Conservation (phyloP, 2,888 invertebrate genomes). For the Lasioglossum oenotherae region DNA sequence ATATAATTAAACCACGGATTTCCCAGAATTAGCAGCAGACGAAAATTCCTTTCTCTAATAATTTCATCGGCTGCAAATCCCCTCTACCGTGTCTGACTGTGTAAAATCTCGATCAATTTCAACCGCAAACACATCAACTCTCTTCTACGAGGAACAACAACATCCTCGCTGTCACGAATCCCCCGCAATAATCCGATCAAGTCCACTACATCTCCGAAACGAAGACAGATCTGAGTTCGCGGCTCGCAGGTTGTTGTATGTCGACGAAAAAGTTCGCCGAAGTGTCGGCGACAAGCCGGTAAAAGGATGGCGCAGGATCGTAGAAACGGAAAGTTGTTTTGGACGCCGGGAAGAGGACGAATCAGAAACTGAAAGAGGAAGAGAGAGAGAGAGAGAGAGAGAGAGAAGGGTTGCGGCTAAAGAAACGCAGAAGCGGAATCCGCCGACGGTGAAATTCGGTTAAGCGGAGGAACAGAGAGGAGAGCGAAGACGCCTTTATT, state of each 20-base stretch:
- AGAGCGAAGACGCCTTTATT: conserved; percentile 16
- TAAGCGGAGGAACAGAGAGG: conserved; percentile 55
- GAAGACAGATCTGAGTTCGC: neutral
- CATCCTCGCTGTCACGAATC: neutral
- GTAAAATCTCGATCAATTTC: neutral
- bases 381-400: no score
- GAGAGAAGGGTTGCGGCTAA: neutral
- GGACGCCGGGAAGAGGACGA: neutral
- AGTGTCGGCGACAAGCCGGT: neutral
- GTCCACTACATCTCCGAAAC: neutral
- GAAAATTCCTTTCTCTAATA: neutral
- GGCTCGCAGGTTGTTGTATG: neutral
- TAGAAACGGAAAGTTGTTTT: conserved; percentile 16
- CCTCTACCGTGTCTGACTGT: neutral
- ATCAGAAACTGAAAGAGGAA: neutral
- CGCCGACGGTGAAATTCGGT: conserved; percentile 51
- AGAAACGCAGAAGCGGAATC: conserved; percentile 4
- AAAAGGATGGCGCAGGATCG: neutral
- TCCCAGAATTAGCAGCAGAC: no score
- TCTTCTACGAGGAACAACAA: neutral
- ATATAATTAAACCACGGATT: no score
- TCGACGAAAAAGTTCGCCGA: neutral
- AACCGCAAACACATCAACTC: neutral
- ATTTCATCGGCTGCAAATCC: neutral
- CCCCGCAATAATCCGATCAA: conserved; percentile 9